Percentiles rank a stretch among this genome's conserved stretches.
These are phyloP conservation scores for Psylliodes chrysocephalus DNA, from an alignment of 2,888 invertebrate species.

Conservation along the genomic window DNA sequence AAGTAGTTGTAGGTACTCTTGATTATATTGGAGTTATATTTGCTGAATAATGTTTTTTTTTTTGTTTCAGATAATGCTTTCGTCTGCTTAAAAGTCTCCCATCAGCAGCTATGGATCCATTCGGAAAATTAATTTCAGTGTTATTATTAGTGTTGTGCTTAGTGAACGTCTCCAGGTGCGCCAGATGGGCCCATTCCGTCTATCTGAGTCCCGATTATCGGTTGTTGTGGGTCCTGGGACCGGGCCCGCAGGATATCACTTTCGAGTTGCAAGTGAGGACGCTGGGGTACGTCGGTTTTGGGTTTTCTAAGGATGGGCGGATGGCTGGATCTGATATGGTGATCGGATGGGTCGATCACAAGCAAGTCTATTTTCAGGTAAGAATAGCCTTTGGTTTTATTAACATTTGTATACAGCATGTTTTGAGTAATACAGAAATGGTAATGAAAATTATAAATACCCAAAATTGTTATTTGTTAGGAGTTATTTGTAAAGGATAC, in stretches of 20 bases:
- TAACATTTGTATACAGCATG: too few species aligned
- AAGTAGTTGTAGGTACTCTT: too few species aligned
- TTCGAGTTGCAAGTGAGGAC: conserved; percentile 87
- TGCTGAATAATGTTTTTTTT: too few species aligned
- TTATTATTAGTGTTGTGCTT: conserved; percentile 48
- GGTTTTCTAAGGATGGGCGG: conserved; percentile 83
- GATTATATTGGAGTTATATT: too few species aligned
- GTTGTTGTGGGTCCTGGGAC: conserved; percentile 79
- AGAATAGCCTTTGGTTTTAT: too few species aligned
- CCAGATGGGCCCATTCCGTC: conserved; percentile 65
- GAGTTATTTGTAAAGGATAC: too few species aligned
- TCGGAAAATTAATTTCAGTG: conserved; percentile 48
- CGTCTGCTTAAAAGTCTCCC: conserved; percentile 33
- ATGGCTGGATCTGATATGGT: conserved; percentile 88
- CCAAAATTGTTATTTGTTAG: too few species aligned
- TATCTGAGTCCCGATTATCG: conserved; percentile 68
- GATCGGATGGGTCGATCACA: conserved; percentile 89
- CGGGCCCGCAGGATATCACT: conserved; percentile 78
- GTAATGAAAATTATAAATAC: too few species aligned
- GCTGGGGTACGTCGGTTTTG: conserved; percentile 87
- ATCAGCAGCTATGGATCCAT: conserved; percentile 41
- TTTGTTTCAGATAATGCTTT: conserved; percentile 50
- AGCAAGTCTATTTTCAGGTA: conserved; percentile 84
- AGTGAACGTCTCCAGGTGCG: conserved; percentile 58
- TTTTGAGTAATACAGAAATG: too few species aligned